phyloP scores from a whole-genome alignment of 2,113 vertebrate genomes.

The Siniperca knerii region DNA sequence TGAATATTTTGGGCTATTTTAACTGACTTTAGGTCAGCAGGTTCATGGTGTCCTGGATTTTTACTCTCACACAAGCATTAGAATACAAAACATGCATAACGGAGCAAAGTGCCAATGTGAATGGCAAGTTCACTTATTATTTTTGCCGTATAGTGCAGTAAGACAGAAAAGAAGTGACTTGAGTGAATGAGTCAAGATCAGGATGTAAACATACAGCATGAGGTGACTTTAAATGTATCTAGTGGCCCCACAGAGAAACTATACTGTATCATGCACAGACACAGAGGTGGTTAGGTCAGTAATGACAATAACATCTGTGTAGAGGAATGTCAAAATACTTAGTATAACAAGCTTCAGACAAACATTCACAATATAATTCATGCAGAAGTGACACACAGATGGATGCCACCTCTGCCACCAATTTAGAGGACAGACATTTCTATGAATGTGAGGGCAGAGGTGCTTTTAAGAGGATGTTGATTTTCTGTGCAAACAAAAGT shows the following conservation, averaged over 20 bases:
- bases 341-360: constrained; percentile 27
- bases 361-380: constrained; percentile 47
- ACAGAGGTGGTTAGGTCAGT: constrained; percentile 18
- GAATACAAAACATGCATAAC: constrained; percentile 1
- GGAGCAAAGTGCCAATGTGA: background rate
- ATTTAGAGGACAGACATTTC: constrained; percentile 49
- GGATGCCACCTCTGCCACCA: constrained; percentile 51
- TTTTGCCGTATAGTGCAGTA: background rate
- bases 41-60: constrained; percentile 6
- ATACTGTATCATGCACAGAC: background rate
- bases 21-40: constrained; percentile 31
- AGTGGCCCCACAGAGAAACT: background rate
- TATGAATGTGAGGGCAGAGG: constrained; percentile 43
- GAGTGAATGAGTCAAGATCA: background rate
- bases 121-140: background rate
- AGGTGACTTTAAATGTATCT: background rate
- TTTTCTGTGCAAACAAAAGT: constrained; percentile 39
- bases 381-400: constrained; percentile 49
- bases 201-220: constrained; percentile 9
- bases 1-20: constrained; percentile 33
- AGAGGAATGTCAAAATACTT: constrained; percentile 23
- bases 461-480: constrained; percentile 47
- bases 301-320: constrained; percentile 7
- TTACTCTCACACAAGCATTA: background rate
- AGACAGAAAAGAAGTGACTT: background rate